phyloP scores from a whole-genome alignment of 1,140 invertebrate genomes.

The Dendrolimus punctatus region DNA sequence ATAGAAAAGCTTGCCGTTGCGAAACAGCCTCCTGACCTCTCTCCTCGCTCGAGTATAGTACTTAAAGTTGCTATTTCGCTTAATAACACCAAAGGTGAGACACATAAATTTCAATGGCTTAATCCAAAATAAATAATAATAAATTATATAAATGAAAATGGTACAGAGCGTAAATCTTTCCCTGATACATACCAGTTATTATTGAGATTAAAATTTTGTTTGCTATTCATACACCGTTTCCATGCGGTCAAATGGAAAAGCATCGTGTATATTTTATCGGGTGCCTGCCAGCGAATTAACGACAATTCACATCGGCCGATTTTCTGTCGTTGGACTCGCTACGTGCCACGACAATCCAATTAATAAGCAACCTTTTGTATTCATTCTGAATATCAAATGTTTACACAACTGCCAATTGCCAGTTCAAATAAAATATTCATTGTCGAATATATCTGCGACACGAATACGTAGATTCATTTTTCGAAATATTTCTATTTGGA shows the following conservation, averaged over 20 bases:
- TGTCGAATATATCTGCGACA: too few species aligned
- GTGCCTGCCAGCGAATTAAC: slow-evolving; percentile 38
- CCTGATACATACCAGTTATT: slow-evolving; percentile 14
- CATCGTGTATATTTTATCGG: slow-evolving; percentile 33
- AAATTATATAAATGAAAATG: background rate
- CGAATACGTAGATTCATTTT: too few species aligned
- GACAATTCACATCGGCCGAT: slow-evolving; percentile 45
- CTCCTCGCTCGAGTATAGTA: too few species aligned
- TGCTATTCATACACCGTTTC: slow-evolving; percentile 30
- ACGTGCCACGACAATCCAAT: slow-evolving; percentile 57
- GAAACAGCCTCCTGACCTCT: too few species aligned
- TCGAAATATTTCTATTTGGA: too few species aligned
- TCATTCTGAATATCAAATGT: slow-evolving; percentile 59
- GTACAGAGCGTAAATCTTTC: background rate
- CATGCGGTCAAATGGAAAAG: slow-evolving; percentile 24
- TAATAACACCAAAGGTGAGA: too few species aligned
- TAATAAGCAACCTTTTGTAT: slow-evolving; percentile 62
- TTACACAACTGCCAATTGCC: slow-evolving; percentile 37
- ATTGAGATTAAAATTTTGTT: slow-evolving; percentile 30
- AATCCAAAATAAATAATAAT: background rate
- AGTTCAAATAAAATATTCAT: too few species aligned
- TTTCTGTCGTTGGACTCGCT: slow-evolving; percentile 30
- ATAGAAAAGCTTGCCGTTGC: too few species aligned
- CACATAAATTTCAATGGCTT: too few species aligned
- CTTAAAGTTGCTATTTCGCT: too few species aligned